Percentiles rank a stretch among this genome's conserved stretches.
Conservation (phyloP, 1,140 invertebrate species). For the Drosophila bipectinata region DNA sequence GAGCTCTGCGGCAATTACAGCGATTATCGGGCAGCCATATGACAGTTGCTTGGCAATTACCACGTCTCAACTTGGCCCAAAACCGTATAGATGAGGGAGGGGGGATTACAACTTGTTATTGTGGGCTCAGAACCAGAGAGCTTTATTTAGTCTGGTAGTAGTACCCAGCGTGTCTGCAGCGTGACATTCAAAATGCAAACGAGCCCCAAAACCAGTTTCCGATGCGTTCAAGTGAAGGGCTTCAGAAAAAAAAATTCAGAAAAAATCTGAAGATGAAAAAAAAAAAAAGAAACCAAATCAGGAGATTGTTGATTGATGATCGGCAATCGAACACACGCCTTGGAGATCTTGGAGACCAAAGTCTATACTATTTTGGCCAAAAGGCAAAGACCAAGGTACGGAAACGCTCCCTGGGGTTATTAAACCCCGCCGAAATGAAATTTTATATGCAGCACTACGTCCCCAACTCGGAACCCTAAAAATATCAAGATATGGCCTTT, state of each 20-base stretch:
- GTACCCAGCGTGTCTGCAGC: constrained; percentile 26
- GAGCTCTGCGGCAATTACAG: constrained; percentile 44
- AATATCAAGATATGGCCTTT: neutral
- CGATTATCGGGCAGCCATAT: constrained; percentile 35
- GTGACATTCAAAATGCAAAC: constrained; percentile 62
- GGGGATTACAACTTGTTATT: constrained; percentile 47
- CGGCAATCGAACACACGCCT: neutral
- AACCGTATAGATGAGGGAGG: neutral
- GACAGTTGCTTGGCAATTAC: constrained; percentile 37
- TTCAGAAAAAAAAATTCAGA: constrained; percentile 8
- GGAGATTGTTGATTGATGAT: constrained; percentile 55
- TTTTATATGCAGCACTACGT: constrained; percentile 19
- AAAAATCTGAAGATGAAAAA: neutral
- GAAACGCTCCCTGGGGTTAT: constrained; percentile 46
- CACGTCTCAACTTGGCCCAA: constrained; percentile 16
- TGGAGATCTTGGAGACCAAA: constrained; percentile 9
- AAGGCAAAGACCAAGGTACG: constrained; percentile 31
- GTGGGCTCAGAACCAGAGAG: constrained; percentile 48
- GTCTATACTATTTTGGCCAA: constrained; percentile 4
- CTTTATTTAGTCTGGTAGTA: neutral
- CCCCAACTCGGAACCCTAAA: constrained; percentile 4
- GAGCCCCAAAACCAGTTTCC: constrained; percentile 50
- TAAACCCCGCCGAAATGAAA: constrained; percentile 18
- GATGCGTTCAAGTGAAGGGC: constrained; percentile 54
- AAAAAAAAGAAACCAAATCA: neutral